Conservation (phyloP, 2,888 invertebrate genomes). For the Drosophila percnosoma region DNA sequence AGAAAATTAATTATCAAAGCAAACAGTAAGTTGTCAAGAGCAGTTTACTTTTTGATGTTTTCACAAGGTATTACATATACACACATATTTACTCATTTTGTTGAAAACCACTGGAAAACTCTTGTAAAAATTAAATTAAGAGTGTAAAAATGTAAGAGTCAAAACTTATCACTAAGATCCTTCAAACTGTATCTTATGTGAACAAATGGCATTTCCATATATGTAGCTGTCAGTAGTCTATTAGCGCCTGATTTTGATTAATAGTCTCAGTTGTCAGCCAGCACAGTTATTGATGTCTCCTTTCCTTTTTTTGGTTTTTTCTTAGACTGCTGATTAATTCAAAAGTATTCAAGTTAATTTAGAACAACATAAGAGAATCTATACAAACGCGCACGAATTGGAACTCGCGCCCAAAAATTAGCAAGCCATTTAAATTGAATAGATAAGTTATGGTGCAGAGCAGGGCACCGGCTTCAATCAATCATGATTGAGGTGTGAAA, state of each 20-base stretch:
- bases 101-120: background rate
- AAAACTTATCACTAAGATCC: background rate
- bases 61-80: background rate
- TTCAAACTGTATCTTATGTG: background rate
- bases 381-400: slow-evolving; percentile 15
- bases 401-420: slow-evolving; percentile 21
- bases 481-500: slow-evolving; percentile 56
- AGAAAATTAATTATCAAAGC: slow-evolving; percentile 20
- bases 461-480: slow-evolving; percentile 35
- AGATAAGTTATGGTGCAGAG: slow-evolving; percentile 20
- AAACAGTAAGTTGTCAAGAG: slow-evolving; percentile 23
- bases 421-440: slow-evolving; percentile 19
- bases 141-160: background rate
- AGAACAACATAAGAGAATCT: slow-evolving; percentile 6
- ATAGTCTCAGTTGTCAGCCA: slow-evolving; percentile 39
- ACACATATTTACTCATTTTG: background rate
- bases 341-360: slow-evolving; percentile 48
- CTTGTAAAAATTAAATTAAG: background rate
- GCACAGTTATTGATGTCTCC: slow-evolving; percentile 8
- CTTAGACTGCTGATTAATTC: slow-evolving; percentile 39
- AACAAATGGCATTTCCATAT: slow-evolving; percentile 4
- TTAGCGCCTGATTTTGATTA: slow-evolving; percentile 51
- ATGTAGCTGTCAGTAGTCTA: slow-evolving; percentile 22
- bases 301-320: background rate
- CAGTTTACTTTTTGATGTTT: slow-evolving; percentile 3